phyloP scores from a whole-genome alignment of 2,888 invertebrate genomes.

The Drosophila paracracens region DNA sequence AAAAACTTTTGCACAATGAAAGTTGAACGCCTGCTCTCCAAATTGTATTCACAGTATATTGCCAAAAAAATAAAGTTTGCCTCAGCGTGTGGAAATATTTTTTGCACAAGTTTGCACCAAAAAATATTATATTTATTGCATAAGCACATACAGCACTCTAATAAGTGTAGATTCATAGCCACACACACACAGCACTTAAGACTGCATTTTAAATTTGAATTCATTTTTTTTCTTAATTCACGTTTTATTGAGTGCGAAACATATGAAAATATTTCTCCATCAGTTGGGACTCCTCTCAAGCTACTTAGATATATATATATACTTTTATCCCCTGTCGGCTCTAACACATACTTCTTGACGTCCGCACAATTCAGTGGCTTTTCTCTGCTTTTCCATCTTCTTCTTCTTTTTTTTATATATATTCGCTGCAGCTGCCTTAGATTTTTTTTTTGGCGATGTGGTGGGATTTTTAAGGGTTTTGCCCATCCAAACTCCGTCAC shows the following conservation, averaged over 20 bases:
- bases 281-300: slow-evolving; percentile 31
- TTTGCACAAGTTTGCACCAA: slow-evolving; percentile 27
- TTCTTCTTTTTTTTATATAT: not conserved
- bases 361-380: slow-evolving; percentile 24
- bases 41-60: slow-evolving; percentile 65
- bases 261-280: slow-evolving; percentile 1
- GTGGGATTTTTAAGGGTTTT: slow-evolving; percentile 47
- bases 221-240: slow-evolving; percentile 27
- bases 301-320: slow-evolving; percentile 30
- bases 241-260: slow-evolving; percentile 52
- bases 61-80: slow-evolving; percentile 46
- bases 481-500: slow-evolving; percentile 21
- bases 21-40: slow-evolving; percentile 67
- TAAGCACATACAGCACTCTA: slow-evolving; percentile 22
- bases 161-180: slow-evolving; percentile 9
- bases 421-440: slow-evolving; percentile 35
- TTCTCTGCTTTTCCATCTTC: not conserved
- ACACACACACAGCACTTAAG: not conserved
- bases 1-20: slow-evolving; percentile 78
- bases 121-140: slow-evolving; percentile 35
- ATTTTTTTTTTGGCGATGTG: slow-evolving; percentile 36
- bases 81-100: slow-evolving; percentile 58
- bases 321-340: slow-evolving; percentile 49
- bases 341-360: slow-evolving; percentile 39
- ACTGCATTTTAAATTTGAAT: slow-evolving; percentile 11